A percentile compares a stretch with the other conserved stretches of the same genome.
These are phyloP conservation scores for Sympetrum striolatum DNA, from an alignment of 2,888 invertebrate species.

Conservation along the genomic window DNA sequence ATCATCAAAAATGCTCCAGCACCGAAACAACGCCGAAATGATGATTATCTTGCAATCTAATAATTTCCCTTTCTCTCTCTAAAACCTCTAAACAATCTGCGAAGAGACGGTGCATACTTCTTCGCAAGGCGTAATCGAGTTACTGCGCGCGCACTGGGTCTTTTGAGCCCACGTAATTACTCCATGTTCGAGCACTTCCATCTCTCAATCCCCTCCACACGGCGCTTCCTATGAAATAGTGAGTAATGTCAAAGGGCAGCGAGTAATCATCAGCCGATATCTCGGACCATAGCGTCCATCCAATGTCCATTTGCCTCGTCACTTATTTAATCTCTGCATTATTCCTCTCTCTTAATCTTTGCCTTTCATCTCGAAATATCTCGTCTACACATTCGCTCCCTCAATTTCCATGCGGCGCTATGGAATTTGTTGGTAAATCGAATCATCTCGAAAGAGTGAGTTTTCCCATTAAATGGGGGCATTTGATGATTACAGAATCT, in stretches of 20 bases:
- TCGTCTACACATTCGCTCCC: no score
- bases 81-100: no score
- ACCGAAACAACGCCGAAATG: no score
- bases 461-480: no score
- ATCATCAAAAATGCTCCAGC: no score
- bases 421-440: neutral
- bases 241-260: conserved; percentile 32
- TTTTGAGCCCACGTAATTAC: neutral
- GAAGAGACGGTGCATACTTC: neutral
- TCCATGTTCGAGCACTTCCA: neutral
- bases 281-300: neutral
- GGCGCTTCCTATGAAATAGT: conserved; percentile 6
- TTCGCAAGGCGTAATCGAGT: neutral
- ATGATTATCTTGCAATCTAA: no score
- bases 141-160: neutral
- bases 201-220: no score
- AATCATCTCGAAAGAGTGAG: no score
- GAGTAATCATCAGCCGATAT: neutral
- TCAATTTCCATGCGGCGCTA: no score
- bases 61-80: no score
- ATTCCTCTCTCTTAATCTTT: neutral
- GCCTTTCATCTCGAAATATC: neutral
- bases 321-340: neutral
- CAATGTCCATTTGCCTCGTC: neutral
- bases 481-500: no score